Base-by-base conservation (phyloP, 2,797 vertebrate genomes). In the Pterois miles region DNA sequence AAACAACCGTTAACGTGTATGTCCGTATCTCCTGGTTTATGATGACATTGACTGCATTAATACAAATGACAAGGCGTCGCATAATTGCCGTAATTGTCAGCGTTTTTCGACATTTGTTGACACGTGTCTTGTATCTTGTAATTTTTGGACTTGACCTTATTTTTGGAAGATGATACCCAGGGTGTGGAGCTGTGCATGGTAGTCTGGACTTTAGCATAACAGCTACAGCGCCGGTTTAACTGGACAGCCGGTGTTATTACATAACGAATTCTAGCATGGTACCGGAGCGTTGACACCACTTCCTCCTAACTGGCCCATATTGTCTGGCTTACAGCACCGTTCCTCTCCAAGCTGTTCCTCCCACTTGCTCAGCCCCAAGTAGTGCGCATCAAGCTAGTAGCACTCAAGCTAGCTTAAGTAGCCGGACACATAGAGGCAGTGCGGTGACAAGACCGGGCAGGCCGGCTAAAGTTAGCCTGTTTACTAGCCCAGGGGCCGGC, bases 131-230 rank as follows among this genome's bases (percentile, higher is more conserved):
- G 54, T 76, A 18, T 74, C 62, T 71, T 70, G 65, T 72, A 31
- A 60, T 78, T 85, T 88, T 83, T 73, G 58, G 81, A 82, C 77
- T 80, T 91, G 89, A 92, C 90, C 89, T 90, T 93, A 83, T 64
- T 92, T 92, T 86, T 63, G 74, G 60, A 66, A 56, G 74, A 68
- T 87, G 77, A 36, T 52, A n/a, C 4, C 16, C 48, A 0, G 79
- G 83, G 65, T 81, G 74, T 70, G 66, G 73, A 69, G 9, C 31
- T 53, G 48, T 71, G 62, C 59, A 64, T 22, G 14, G 10, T 43
- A 58, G 60, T 34, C 27, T 13, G 4, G 22, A 56, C 60, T 72
- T 25, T 0, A 12, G 14, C 2, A 10, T 23, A 5, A 7, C 13
- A 3, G n/a, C 18, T 56, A 18, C 16, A n/a, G n/a, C n/a, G n/a